phyloP scores from a whole-genome alignment of 2,888 invertebrate species.

The Onthophagus sagittarius region DNA sequence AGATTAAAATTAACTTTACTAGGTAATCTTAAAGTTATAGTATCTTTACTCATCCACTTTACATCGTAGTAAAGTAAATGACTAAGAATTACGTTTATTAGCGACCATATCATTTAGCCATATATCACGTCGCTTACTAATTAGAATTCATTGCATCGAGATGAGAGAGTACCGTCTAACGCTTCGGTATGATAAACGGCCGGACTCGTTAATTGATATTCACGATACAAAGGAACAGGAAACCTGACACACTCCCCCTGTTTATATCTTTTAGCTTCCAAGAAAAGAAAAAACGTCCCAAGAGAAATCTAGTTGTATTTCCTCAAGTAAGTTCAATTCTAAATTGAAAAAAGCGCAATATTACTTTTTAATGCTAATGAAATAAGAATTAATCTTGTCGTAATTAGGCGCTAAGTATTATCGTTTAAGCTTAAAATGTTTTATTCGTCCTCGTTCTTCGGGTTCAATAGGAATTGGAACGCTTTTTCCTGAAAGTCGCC shows the following conservation, averaged over 20 bases:
- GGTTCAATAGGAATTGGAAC: neutral
- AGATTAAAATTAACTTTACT: too few relatives aligned
- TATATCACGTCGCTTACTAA: conserved; percentile 30
- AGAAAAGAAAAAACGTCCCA: neutral
- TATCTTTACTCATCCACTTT: neutral
- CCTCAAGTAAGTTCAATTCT: too few relatives aligned
- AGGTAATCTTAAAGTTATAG: too few relatives aligned
- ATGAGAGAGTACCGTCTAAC: conserved; percentile 16
- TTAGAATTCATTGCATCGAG: conserved; percentile 31
- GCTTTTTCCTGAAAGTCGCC: neutral
- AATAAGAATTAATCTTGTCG: neutral
- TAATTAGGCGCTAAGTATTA: neutral
- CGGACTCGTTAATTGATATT: conserved; percentile 30
- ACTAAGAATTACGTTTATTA: conserved; percentile 22
- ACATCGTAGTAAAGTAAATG: conserved; percentile 23
- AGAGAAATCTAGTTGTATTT: neutral
- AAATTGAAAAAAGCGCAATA: too few relatives aligned
- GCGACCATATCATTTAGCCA: conserved; percentile 28
- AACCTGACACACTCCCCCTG: neutral
- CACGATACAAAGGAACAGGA: conserved; percentile 26
- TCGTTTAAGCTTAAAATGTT: neutral
- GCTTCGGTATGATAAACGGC: conserved; percentile 28
- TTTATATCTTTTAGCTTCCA: neutral
- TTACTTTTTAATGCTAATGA: too few relatives aligned
- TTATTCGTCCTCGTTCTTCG: neutral